Base-by-base conservation (phyloP, 2,797 vertebrate genomes). In the Rhyacichthys aspro region DNA sequence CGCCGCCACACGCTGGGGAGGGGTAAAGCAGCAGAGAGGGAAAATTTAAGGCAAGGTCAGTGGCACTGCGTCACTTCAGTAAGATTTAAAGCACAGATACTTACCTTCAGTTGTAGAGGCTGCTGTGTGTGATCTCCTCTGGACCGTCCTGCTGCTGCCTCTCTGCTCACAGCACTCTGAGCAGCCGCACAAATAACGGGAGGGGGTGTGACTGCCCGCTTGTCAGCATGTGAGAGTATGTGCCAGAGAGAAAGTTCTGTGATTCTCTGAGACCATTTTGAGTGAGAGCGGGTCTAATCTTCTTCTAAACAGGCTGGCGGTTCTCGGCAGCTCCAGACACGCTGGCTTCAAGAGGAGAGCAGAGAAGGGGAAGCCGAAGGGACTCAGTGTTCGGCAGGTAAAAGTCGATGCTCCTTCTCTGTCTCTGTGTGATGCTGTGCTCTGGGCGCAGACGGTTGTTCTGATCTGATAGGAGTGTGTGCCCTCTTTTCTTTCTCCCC, bases 141-240 rank as follows among this genome's bases (percentile, higher is more conserved):
- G 64, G 72, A 57, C 44, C n/a, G 71, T 79, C 67, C 74, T 62
- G 63, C 47, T 67, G 63, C 61, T 52, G 54, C 59, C 57, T 70
- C 44, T 8, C 74, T 70, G 79, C 83, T 83, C 65, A 55, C 82
- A 76, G 76, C 65, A 70, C 67, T 74, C 54, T 63, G 67, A 80
- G 79, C 76, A 68, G 39, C 67, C 16, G 74, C 84, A 84, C 83
- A 65, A 82, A 86, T 78, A 76, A 79, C 63, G 50, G 75, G 76
- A 67, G 81, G 85, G 68, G 82, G 72, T 55, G 75, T 77, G 80
- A 43, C 47, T 39, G 74, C 59, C 55, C 59, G 74, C 47, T 61
- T 63, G 76, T 81, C 80, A 83, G 76, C 55, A 47, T 78, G 72
- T 62, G 44, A 71, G 84, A 49, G 70, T 59, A 71, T 15, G 18